Base-by-base conservation (phyloP, 1,140 invertebrate genomes). In the Drosophila lacertosa region DNA sequence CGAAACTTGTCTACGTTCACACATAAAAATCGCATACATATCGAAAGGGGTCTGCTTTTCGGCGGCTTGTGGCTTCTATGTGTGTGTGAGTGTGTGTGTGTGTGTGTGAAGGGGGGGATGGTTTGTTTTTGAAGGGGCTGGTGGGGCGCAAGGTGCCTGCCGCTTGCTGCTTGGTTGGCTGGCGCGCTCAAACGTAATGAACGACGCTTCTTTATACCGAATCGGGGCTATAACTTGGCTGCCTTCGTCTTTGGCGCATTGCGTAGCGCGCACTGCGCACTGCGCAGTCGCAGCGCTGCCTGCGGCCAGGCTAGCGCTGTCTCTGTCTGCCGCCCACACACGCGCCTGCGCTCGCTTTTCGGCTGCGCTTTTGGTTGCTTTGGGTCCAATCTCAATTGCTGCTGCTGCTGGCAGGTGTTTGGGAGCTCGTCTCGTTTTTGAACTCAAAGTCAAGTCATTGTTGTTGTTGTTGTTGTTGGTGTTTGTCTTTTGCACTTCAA, bases 401-500 rank as follows among this genome's bases (percentile, higher is more conserved):
- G 47, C 9, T 54, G 33, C 7, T 39, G 54, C 35, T 50, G 51
- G 69, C 73, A 76, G 73, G 73, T 83, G 71, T 66, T 66, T 77
- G 63, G 67, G 54, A 51, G 47, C 59, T 55, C 35, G 80, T 75
- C 60, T 81, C 71, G 54, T 75, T 77, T 69, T 74, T 77, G 71
- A 81, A 81, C 78, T 58, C 42, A 73, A 60, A 72, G 60, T 70
- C 68, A 67, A 76, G 68, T 78, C 67, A 66, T 71, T 84, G 73
- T 76, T 76, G 65, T 74, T 65, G 59, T 35, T 64, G 32, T 44
- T 44, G 18, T 51, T 37, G 51, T 65, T 39, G 29, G 39, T 83
- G 76, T 90, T 90, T 90, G 89, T 76, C 79, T 90, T 90, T 90
- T 89, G 89, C 89, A 90, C 88, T 90, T 90, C 89, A 90, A 82